A percentile compares a stretch with the other conserved stretches of the same genome.
Evolutionary conservation across 2,797 vertebrate species (phyloP).

Genomic region (Melanotaenia boesemani): DNA sequence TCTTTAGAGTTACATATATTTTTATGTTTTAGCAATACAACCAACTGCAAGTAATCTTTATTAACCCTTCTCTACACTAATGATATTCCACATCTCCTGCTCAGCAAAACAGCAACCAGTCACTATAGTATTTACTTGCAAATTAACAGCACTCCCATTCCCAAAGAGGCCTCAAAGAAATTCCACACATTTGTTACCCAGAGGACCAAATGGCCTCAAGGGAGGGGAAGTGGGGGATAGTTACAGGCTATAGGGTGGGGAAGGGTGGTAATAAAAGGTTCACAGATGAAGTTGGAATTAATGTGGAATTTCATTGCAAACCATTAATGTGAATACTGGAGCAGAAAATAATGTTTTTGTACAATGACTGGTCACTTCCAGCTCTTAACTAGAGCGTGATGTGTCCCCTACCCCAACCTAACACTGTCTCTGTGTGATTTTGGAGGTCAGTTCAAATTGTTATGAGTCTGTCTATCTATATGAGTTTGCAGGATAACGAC

Average conservation of each 20-base stretch:
- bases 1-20: neutral
- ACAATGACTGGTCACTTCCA: slow-evolving; percentile 23
- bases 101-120: slow-evolving; percentile 47
- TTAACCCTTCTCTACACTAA: slow-evolving; percentile 11
- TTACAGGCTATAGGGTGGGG: slow-evolving; percentile 9
- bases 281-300: slow-evolving; percentile 64
- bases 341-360: slow-evolving; percentile 41
- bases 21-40: slow-evolving; percentile 1
- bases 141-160: slow-evolving; percentile 75
- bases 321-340: slow-evolving; percentile 47
- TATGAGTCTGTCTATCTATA: slow-evolving; percentile 4
- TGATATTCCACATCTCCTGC: slow-evolving; percentile 27
- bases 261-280: slow-evolving; percentile 52
- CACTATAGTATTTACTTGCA: slow-evolving; percentile 77
- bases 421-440: slow-evolving; percentile 29
- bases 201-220: slow-evolving; percentile 68
- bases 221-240: slow-evolving; percentile 9
- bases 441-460: slow-evolving; percentile 63
- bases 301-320: slow-evolving; percentile 67
- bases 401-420: slow-evolving; percentile 34
- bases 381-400: slow-evolving; percentile 24
- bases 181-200: slow-evolving; percentile 77
- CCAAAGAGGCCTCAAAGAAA: slow-evolving; percentile 77
- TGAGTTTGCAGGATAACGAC: slow-evolving; percentile 20
- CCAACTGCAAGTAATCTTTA: slow-evolving; percentile 4